Evolutionary conservation across 92 coral and sea anemone genomes (phyloP), one percentile per base, ranked within the genome.

Genomic region (Paragorgia papillata): DNA sequence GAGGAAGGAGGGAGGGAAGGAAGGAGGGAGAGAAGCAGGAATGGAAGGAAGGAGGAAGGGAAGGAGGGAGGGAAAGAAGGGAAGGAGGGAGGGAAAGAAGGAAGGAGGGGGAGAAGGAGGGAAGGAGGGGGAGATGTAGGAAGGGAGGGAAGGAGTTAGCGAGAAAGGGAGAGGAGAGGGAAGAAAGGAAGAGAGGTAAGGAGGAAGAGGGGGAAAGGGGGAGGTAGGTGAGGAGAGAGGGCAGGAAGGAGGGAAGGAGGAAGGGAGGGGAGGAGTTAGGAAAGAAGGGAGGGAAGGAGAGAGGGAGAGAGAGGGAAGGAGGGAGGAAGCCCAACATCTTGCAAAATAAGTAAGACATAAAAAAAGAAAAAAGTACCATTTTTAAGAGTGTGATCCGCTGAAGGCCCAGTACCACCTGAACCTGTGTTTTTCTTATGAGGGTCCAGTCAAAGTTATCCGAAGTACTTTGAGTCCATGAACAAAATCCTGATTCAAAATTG

Each of bases 391-490:
- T 94, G 98, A 53, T 94, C 98, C 14, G 35, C 55, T 30, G 80
- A 67, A 29, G 98, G 98, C 10, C 98, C 98, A 21, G 98, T 94
- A 51, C 35, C 46, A 0, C 37, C 0, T 1, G 94, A 86, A 0
- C 74, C 19, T 0, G 98, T 94, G 30, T 24, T 31, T 0, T 95
- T 92, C 0, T 55, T 18, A 0, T 61, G 17, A 91, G 87, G 2
- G 98, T 91, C 98, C 98, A 94, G 63, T 94, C 89, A 63, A 94
- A 94, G 19, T 61, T 73, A 55, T 76, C 97, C 31, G 83, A 84
- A 15, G 87, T 78, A 46, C 89, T 92, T 33, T 94, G 91, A 0
- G 67, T 75, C 98, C 98, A 94, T 0, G 83, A 62, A 81, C 98
- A 94, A 69, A 91, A 86, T 44, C 69, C 75, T 35, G 39, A 32